Percentiles rank a stretch among this genome's conserved stretches.
These are phyloP conservation scores for Rhizomys pruinosus DNA, from an alignment of 2,113 vertebrate genomes.

Conservation along the genomic window DNA sequence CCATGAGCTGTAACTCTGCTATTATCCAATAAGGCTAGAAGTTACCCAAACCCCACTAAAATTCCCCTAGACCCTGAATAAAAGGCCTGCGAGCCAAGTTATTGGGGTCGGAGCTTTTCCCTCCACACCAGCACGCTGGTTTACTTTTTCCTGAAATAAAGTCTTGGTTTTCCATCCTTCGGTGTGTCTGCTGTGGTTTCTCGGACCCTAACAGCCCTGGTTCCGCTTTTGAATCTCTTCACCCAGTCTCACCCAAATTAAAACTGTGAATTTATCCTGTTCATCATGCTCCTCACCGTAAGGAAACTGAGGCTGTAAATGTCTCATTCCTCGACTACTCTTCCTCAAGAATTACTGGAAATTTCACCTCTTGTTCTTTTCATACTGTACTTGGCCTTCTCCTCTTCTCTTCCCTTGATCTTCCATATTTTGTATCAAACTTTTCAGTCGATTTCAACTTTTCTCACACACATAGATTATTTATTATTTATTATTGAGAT, in stretches of 20 bases:
- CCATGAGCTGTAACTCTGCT: too few relatives aligned
- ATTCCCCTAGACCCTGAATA: too few relatives aligned
- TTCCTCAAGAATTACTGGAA: background rate
- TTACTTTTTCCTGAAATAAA: too few relatives aligned
- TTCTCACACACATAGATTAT: background rate
- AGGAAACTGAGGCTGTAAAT: background rate
- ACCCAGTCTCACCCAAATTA: background rate
- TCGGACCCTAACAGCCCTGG: too few relatives aligned
- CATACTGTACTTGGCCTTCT: background rate
- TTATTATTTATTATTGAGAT: conserved; percentile 42
- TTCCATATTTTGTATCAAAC: conserved; percentile 18
- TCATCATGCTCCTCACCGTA: background rate
- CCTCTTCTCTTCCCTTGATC: background rate
- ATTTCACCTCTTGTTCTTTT: background rate
- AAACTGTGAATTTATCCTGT: background rate
- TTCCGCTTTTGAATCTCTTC: background rate
- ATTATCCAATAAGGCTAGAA: too few relatives aligned
- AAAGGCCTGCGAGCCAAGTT: too few relatives aligned
- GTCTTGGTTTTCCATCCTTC: too few relatives aligned
- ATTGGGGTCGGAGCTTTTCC: too few relatives aligned
- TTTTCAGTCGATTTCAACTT: background rate
- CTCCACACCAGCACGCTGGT: too few relatives aligned
- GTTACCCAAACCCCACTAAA: too few relatives aligned
- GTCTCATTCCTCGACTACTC: background rate
- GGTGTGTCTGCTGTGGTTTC: too few relatives aligned